Percentiles rank a stretch among this genome's conserved stretches.
These are phyloP conservation scores for Drosophila multiciliata DNA, from an alignment of 2,888 invertebrate genomes.

Conservation along the genomic window DNA sequence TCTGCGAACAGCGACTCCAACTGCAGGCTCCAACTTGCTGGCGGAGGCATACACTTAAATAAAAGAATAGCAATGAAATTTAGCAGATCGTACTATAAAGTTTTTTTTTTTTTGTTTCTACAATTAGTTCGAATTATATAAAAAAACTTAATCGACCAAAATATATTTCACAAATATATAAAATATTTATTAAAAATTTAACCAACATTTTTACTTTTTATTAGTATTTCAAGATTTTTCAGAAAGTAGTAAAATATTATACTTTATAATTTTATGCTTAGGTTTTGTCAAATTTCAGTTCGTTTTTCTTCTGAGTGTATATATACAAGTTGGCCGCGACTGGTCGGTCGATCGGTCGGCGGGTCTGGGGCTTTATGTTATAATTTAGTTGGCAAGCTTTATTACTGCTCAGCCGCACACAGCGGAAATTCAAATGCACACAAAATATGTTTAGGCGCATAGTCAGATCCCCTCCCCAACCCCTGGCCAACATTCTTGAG, in stretches of 20 bases:
- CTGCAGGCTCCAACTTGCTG: conserved; percentile 13
- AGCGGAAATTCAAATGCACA: conserved; percentile 80
- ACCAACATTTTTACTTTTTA: no score
- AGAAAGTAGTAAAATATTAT: neutral
- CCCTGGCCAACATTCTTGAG: conserved; percentile 1
- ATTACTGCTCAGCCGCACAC: conserved; percentile 64
- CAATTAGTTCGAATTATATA: neutral
- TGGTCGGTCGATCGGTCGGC: conserved; percentile 16
- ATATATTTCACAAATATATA: neutral
- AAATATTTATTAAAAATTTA: neutral
- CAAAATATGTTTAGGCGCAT: conserved; percentile 68
- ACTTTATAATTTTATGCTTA: neutral
- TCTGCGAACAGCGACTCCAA: conserved; percentile 13
- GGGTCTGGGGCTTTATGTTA: conserved; percentile 64
- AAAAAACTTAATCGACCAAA: neutral
- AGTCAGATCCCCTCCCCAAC: neutral
- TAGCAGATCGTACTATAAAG: no score
- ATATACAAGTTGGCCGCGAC: conserved; percentile 10
- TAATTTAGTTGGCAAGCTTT: conserved; percentile 76
- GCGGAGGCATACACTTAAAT: neutral
- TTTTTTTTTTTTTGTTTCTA: neutral
- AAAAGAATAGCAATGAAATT: neutral
- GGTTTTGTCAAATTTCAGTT: neutral
- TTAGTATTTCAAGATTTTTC: neutral
- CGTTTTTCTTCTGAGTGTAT: neutral